Conservation (phyloP, 92 coral and sea anemone species). For the Blastomussa wellsi region DNA sequence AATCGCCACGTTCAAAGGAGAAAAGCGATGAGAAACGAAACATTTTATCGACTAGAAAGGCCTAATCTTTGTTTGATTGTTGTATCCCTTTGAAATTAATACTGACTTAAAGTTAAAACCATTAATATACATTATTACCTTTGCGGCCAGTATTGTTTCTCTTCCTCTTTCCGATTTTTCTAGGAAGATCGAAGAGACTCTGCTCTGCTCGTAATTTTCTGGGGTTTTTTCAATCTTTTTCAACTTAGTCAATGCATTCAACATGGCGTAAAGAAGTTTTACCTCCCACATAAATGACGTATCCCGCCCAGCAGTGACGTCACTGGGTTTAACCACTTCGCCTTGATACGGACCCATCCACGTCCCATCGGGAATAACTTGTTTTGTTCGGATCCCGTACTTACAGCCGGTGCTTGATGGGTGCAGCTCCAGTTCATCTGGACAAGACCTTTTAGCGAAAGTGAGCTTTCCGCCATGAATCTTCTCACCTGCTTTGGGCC, state of each 20-base stretch:
- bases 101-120: not conserved
- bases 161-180: too few relatives aligned
- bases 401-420: slow-evolving; percentile 78
- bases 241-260: too few relatives aligned
- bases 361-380: slow-evolving; percentile 90
- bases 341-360: slow-evolving; percentile 99
- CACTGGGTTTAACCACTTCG: slow-evolving; percentile 68
- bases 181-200: too few relatives aligned
- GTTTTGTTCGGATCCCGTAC: slow-evolving; percentile 91
- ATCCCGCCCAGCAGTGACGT: slow-evolving; percentile 59
- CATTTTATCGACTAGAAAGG: too few relatives aligned
- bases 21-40: not conserved
- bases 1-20: too few relatives aligned
- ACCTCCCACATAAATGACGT: slow-evolving; percentile 98
- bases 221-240: too few relatives aligned
- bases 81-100: not conserved
- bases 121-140: not conserved
- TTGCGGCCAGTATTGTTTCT: not conserved
- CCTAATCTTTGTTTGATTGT: not conserved
- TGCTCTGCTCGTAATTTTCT: too few relatives aligned
- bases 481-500: slow-evolving; percentile 2
- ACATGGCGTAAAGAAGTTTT: not conserved
- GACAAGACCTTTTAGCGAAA: slow-evolving; percentile 88
- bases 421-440: slow-evolving; percentile 91
- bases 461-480: slow-evolving; percentile 37